Base-by-base conservation (phyloP, 2,113 vertebrate species). In the Arothron firmamentum region DNA sequence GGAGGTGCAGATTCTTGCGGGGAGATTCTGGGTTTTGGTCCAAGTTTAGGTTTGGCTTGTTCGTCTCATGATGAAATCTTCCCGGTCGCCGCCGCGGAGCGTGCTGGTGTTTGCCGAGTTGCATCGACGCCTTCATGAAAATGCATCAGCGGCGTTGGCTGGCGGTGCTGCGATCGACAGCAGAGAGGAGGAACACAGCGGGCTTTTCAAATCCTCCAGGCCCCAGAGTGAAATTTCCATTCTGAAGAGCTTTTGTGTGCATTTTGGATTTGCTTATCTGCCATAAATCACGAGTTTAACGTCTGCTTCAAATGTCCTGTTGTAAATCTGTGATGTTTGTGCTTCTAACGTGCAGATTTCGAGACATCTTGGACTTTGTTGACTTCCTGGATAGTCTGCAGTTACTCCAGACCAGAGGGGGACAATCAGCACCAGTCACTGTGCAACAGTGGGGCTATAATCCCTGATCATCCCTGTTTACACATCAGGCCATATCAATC, bases 1-100 rank as follows among this genome's bases (percentile, higher is more conserved):
- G 75, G 72, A 71, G 69, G 60, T 28, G 25, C 25, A 28, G 4
- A 28, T 28, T 7, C 25, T 28, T 28, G 25, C 77, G 64, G 54
- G 50, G 9, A 48, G 65, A 62, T 7, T 72, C 65, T 41, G 34
- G 34, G 34, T 12, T 12, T 38, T 38, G 34, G 12, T 38, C 34
- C 34, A 12, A 38, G 9, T 12, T 19, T 31, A 52, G 42, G 18
- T 43, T 65, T 21, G 28, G 52, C 14, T 38, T 56, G 23, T 12
- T 25, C 38, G 16, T 21, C 43, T 62, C 47, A 21, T 66, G 16
- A 15, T 16, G 53, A 28, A 48, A 18, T 48, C 46, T 48, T 48
- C 46, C 15, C n/a, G n/a, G 14, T 43, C 41, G 10, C 41, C 14
- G 41, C 41, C 10, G 41, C 14, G 9, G 41, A 43, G 41, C 14